These are phyloP conservation scores for Teleiodes luculella DNA, from an alignment of 2,888 invertebrate genomes.

Conservation along the genomic window DNA sequence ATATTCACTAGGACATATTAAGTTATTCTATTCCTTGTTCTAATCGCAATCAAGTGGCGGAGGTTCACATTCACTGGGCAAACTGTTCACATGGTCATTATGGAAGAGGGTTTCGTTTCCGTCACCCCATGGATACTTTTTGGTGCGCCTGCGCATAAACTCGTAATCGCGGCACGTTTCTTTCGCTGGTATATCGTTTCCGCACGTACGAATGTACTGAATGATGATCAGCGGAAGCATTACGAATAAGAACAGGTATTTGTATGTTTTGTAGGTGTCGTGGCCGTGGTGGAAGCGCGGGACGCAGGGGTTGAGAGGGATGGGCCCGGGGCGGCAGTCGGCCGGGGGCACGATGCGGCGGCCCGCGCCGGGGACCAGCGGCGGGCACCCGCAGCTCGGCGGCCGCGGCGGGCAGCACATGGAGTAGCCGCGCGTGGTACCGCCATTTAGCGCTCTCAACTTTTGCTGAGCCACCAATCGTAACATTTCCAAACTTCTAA, in stretches of 20 bases:
- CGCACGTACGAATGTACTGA: slow-evolving; percentile 36
- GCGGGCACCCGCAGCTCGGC: slow-evolving; percentile 39
- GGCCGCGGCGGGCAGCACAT: slow-evolving; percentile 48
- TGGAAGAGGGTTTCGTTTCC: slow-evolving; percentile 91
- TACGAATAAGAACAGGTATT: slow-evolving; percentile 46
- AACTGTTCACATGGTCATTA: slow-evolving; percentile 83
- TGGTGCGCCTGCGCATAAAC: slow-evolving; percentile 85
- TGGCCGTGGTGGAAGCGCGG: slow-evolving; percentile 48
- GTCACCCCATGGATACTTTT: slow-evolving; percentile 95
- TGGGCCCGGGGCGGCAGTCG: slow-evolving; percentile 41
- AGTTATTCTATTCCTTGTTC: too few relatives aligned
- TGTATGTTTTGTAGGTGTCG: slow-evolving; percentile 50
- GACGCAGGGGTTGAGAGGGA: slow-evolving; percentile 44
- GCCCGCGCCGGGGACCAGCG: slow-evolving; percentile 35
- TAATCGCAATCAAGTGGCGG: slow-evolving; percentile 20
- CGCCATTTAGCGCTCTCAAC: neutral
- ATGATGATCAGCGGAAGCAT: slow-evolving; percentile 51
- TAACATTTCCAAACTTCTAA: neutral
- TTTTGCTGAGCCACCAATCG: neutral
- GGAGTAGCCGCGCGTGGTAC: neutral
- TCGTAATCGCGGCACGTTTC: slow-evolving; percentile 80
- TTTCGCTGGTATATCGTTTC: slow-evolving; percentile 32
- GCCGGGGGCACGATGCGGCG: slow-evolving; percentile 40
- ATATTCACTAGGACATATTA: too few relatives aligned
- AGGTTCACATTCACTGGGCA: slow-evolving; percentile 58